Evolutionary conservation across 2,888 invertebrate genomes (phyloP), one percentile per base, ranked within the genome.

Genomic region (Phorcus lineatus): DNA sequence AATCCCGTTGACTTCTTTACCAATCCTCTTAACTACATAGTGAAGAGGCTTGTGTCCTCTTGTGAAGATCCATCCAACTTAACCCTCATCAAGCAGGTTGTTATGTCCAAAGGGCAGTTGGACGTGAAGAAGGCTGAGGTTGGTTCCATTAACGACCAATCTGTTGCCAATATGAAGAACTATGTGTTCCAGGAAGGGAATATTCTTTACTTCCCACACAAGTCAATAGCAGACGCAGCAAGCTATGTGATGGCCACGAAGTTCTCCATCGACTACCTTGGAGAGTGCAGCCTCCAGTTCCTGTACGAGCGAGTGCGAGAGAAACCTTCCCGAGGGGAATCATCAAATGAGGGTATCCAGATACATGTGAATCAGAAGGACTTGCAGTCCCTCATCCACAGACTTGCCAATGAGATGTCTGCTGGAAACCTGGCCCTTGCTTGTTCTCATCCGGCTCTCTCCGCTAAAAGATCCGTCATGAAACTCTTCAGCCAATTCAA

Each of bases 201-300:
- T 24, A 70, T 70, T 31, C 36, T 70, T 11, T 70, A 70, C n/a
- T 70, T 70, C 40, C 70, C 70, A 1, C 70, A 70, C 70, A 70
- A 70, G n/a, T 70, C 70, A 2, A 70, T 70, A 3, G 70, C 70
- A 70, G 70, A 70, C 36, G 70, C 70, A 11, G 70, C 70, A 9
- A 70, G 70, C 19, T 70, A 70, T 70, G 70, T 70, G 31, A 70
- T 70, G 70, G 70, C 70, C 28, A 70, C 70, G n/a, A 70, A 70
- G 70, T 70, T 70, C 70, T 70, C 70, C 28, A 70, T 70, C 16
- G 70, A 70, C 40, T 70, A 70, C n/a, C 36, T 70, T 11, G 70
- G 70, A 2, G 70, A 70, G 36, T 70, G 40, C 40, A 70, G 70
- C 13, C 70, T 70, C 1, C 70, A 70, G 70, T 70, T 70, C 36